Evolutionary conservation across 2,888 invertebrate genomes (phyloP).

Genomic region (Muschampia plurimacula): DNA sequence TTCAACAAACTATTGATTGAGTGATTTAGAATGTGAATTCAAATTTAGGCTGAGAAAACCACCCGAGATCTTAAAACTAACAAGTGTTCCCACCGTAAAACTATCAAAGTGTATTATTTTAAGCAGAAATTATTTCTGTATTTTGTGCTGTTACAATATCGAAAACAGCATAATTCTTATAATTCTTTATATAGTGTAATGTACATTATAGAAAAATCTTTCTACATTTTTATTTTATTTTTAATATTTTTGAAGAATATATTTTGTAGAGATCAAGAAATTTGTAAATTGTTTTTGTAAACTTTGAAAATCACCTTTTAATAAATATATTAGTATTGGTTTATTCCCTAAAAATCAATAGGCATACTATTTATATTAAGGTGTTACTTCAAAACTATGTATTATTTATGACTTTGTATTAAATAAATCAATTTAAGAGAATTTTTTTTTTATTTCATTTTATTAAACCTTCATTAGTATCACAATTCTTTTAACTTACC

Average conservation of each 20-base stretch:
- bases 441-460: background rate
- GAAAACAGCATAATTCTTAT: conserved; percentile 14
- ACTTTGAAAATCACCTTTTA: conserved; percentile 26
- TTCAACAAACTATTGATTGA: conserved; percentile 40
- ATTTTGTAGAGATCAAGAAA: conserved; percentile 42
- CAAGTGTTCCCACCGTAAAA: conserved; percentile 82
- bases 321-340: conserved; percentile 32
- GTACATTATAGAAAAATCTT: conserved; percentile 49
- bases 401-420: conserved; percentile 56
- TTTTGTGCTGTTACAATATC: conserved; percentile 15
- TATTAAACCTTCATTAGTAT: too few species aligned
- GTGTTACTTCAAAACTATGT: conserved; percentile 46
- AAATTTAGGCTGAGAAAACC: conserved; percentile 70
- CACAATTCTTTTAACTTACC: background rate
- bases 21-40: conserved; percentile 52
- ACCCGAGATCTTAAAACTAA: conserved; percentile 73
- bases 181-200: conserved; percentile 43
- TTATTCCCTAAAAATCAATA: conserved; percentile 29
- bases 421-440: conserved; percentile 50
- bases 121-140: conserved; percentile 64
- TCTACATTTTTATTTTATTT: conserved; percentile 45
- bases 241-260: conserved; percentile 43
- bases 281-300: conserved; percentile 42
- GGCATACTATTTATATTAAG: conserved; percentile 35
- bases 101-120: conserved; percentile 75